These are phyloP conservation scores for Pseudorasbora parva DNA, from an alignment of 2,113 vertebrate genomes.

Conservation along the genomic window DNA sequence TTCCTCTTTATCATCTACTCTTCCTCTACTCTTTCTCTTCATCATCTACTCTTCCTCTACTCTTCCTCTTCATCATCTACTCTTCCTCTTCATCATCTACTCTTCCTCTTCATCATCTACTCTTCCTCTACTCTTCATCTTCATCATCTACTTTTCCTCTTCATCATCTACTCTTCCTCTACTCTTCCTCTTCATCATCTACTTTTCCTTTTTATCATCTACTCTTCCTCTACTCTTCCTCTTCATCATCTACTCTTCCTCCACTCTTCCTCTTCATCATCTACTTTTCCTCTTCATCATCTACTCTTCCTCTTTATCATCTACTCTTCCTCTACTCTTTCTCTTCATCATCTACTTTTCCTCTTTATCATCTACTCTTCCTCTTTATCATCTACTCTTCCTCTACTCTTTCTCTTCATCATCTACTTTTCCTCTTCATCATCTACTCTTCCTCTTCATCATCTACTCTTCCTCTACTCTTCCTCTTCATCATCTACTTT, in stretches of 20 bases:
- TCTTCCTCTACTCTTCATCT: constrained; percentile 29
- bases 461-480: no score
- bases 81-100: neutral
- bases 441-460: neutral
- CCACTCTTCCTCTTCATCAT: constrained; percentile 15
- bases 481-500: neutral
- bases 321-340: no score
- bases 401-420: constrained; percentile 19
- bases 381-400: no score
- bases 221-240: no score
- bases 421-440: neutral
- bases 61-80: neutral
- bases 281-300: neutral
- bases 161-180: no score
- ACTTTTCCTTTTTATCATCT: neutral
- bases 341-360: neutral
- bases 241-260: no score
- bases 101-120: neutral
- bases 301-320: neutral
- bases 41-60: no score
- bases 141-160: neutral
- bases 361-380: neutral
- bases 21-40: constrained; percentile 25
- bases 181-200: neutral
- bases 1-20: neutral